These are phyloP conservation scores for Clistopyga incitator DNA, from an alignment of 2,888 invertebrate genomes.

Conservation along the genomic window DNA sequence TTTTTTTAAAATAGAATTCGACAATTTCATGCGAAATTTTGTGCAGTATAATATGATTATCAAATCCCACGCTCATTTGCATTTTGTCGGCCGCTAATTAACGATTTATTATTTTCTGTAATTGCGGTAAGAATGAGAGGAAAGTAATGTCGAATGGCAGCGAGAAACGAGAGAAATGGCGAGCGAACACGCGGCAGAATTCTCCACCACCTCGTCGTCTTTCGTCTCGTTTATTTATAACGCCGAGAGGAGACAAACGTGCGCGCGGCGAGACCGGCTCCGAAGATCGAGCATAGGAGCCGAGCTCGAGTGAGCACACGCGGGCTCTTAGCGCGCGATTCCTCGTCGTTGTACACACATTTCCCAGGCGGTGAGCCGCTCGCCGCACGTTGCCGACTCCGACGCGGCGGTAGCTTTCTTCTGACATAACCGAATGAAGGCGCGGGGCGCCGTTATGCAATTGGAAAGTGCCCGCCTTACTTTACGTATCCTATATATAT, in stretches of 20 bases:
- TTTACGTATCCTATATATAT: conserved; percentile 78
- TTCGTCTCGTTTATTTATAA: conserved; percentile 65
- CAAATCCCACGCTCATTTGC: too few relatives aligned
- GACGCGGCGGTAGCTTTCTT: conserved; percentile 82
- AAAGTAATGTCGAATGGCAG: too few relatives aligned
- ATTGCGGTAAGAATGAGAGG: too few relatives aligned
- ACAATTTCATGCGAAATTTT: too few relatives aligned
- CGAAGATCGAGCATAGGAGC: conserved; percentile 42
- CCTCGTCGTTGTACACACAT: conserved; percentile 53
- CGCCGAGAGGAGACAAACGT: conserved; percentile 46
- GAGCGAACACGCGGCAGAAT: conserved; percentile 48
- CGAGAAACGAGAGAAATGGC: conserved; percentile 58
- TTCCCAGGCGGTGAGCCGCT: conserved; percentile 65
- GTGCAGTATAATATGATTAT: too few relatives aligned
- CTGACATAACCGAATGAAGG: conserved; percentile 84
- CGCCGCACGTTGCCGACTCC: conserved; percentile 57
- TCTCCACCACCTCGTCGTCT: conserved; percentile 22
- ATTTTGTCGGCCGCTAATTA: too few relatives aligned
- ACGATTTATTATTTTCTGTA: too few relatives aligned
- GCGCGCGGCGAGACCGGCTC: conserved; percentile 37
- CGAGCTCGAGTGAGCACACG: conserved; percentile 35
- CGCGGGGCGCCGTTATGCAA: conserved; percentile 83
- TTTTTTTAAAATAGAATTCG: too few relatives aligned
- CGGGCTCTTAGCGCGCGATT: conserved; percentile 31
- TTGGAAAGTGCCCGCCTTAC: conserved; percentile 84